These are phyloP conservation scores for Gymnorhina tibicen DNA, from an alignment of 2,113 vertebrate genomes.

Conservation along the genomic window DNA sequence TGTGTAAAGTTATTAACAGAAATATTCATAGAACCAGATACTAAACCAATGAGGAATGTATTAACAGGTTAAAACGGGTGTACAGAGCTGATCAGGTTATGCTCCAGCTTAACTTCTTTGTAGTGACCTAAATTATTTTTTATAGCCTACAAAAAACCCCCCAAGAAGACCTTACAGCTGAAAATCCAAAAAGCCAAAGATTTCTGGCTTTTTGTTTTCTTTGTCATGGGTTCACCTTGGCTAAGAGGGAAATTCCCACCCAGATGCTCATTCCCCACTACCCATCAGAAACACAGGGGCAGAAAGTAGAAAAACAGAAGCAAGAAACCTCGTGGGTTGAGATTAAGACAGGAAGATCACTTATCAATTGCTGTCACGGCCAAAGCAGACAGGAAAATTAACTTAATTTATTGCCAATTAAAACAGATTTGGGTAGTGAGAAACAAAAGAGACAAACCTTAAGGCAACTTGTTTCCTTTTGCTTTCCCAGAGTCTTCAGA, in stretches of 20 bases:
- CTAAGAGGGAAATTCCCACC: background rate
- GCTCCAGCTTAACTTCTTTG: background rate
- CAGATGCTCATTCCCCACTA: background rate
- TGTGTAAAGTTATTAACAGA: conserved; percentile 25
- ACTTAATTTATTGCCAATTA: background rate
- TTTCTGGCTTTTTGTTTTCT: background rate
- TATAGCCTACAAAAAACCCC: background rate
- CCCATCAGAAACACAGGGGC: background rate
- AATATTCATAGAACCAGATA: conserved; percentile 21
- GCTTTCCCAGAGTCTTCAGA: no score
- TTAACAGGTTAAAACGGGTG: background rate
- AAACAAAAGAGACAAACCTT: no score
- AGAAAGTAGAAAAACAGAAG: background rate
- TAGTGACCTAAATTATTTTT: background rate
- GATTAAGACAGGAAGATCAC: background rate
- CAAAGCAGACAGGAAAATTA: background rate
- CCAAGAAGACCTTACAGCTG: background rate
- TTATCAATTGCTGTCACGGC: background rate
- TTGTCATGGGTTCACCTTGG: background rate
- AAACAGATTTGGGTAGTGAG: background rate
- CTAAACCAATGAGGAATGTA: background rate
- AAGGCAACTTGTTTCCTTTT: no score
- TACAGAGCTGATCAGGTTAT: background rate
- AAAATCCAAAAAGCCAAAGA: background rate
- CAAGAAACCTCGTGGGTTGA: background rate